Percentiles rank a stretch among this genome's conserved stretches.
Conservation (phyloP, 2,888 invertebrate genomes). For the Agrotis segetum region DNA sequence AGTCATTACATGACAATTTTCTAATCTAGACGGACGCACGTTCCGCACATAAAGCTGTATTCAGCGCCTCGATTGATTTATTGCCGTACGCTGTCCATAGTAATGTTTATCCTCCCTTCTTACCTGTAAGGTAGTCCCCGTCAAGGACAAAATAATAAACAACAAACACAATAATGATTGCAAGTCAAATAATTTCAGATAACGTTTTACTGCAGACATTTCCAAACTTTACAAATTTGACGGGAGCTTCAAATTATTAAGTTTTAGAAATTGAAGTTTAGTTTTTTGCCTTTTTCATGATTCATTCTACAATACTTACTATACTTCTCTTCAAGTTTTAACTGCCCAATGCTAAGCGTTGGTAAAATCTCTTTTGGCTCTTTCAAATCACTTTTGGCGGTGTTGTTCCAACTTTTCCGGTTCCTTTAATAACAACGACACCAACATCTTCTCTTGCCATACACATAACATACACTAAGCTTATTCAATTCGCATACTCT, state of each 20-base stretch:
- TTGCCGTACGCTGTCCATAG: slow-evolving; percentile 81
- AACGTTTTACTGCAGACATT: slow-evolving; percentile 15
- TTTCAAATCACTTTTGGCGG: too few species aligned
- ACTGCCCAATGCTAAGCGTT: too few species aligned
- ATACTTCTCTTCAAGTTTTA: too few species aligned
- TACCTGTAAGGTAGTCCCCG: slow-evolving; percentile 52
- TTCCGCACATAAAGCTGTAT: slow-evolving; percentile 79
- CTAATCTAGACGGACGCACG: slow-evolving; percentile 75
- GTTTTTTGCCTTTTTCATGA: too few species aligned
- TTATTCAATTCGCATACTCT: neutral
- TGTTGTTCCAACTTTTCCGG: too few species aligned
- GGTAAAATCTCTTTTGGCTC: too few species aligned
- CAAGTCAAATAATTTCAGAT: slow-evolving; percentile 34
- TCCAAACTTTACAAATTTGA: neutral
- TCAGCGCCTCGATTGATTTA: slow-evolving; percentile 84
- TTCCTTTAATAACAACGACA: too few species aligned
- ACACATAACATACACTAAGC: neutral
- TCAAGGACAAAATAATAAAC: slow-evolving; percentile 56
- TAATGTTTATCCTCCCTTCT: slow-evolving; percentile 78
- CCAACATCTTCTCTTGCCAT: too few species aligned
- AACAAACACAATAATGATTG: slow-evolving; percentile 34
- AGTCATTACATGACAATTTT: slow-evolving; percentile 66
- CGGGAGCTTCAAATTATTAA: neutral
- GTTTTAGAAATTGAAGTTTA: neutral
- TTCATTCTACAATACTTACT: too few species aligned